phyloP scores from a whole-genome alignment of 1,140 invertebrate species.

The Achroia grisella region DNA sequence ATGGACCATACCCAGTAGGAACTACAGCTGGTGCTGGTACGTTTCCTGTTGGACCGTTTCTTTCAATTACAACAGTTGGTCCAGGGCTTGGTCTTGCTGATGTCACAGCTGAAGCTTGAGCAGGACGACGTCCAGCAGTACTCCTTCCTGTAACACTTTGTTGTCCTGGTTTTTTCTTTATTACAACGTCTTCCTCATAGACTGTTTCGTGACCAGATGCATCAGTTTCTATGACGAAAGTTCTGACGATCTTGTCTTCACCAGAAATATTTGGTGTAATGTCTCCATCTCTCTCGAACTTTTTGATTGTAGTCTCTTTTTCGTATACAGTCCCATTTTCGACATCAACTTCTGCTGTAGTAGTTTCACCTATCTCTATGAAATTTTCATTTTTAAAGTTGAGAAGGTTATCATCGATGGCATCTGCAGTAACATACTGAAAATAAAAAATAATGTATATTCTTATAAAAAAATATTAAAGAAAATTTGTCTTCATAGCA shows the following conservation, averaged over 20 bases:
- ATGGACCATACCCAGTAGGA: neutral
- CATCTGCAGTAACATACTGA: conserved; percentile 32
- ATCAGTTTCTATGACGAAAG: conserved; percentile 28
- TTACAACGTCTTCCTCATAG: conserved; percentile 34
- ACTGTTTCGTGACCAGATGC: conserved; percentile 27
- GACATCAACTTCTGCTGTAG: conserved; percentile 20
- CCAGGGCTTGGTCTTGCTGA: neutral
- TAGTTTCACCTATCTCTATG: conserved; percentile 15
- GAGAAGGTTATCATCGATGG: conserved; percentile 13
- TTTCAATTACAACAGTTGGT: neutral
- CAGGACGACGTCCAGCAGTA: neutral
- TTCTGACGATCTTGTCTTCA: conserved; percentile 28
- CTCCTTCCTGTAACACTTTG: neutral
- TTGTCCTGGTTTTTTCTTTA: conserved; percentile 14
- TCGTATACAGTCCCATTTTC: conserved; percentile 23
- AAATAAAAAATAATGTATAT: neutral
- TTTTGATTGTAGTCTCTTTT: conserved; percentile 23
- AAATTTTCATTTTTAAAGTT: conserved; percentile 12
- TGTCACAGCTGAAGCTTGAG: neutral
- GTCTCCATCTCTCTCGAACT: conserved; percentile 18
- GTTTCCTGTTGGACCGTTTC: neutral
- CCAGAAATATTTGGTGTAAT: conserved; percentile 7
- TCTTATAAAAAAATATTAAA: no score
- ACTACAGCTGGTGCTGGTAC: neutral
- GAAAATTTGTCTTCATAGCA: no score